Percentiles rank a stretch among this genome's conserved stretches.
phyloP scores from a whole-genome alignment of 2,113 vertebrate genomes.

The Pygoscelis antarcticus region DNA sequence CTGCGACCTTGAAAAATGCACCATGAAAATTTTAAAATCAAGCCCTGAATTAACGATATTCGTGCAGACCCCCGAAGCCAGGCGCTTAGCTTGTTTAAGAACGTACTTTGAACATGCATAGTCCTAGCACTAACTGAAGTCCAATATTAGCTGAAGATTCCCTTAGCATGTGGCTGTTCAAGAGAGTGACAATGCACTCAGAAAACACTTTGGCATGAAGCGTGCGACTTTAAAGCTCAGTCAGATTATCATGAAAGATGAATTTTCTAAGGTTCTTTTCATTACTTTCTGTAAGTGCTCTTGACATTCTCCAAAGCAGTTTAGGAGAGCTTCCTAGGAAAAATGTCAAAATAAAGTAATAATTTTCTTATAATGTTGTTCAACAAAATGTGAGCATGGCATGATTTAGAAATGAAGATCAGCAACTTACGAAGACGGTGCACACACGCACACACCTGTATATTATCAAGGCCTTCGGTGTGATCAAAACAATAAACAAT shows the following conservation, averaged over 20 bases:
- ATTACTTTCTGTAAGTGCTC: constrained; percentile 41
- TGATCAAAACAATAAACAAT: neutral
- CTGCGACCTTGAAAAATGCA: neutral
- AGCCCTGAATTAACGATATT: rapidly evolving
- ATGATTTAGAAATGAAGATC: neutral
- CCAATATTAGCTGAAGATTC: neutral
- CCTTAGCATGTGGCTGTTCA: neutral
- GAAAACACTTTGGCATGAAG: neutral
- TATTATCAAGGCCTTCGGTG: neutral
- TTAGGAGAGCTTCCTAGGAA: constrained; percentile 25
- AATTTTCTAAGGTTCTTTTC: constrained; percentile 40
- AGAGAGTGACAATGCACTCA: neutral
- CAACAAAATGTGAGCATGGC: neutral
- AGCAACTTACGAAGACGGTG: rapidly evolving
- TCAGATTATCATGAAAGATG: constrained; percentile 25
- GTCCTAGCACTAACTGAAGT: neutral
- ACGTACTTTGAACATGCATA: neutral
- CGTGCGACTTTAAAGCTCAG: neutral
- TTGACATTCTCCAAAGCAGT: constrained; percentile 40
- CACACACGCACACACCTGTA: neutral
- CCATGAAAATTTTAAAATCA: neutral
- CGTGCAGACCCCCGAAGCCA: neutral
- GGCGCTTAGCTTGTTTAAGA: neutral
- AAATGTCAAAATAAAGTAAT: constrained; percentile 49
- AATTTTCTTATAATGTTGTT: constrained; percentile 1